Evolutionary conservation across 2,888 invertebrate genomes (phyloP).

Genomic region (Ashinkailepas kermadecensis): DNA sequence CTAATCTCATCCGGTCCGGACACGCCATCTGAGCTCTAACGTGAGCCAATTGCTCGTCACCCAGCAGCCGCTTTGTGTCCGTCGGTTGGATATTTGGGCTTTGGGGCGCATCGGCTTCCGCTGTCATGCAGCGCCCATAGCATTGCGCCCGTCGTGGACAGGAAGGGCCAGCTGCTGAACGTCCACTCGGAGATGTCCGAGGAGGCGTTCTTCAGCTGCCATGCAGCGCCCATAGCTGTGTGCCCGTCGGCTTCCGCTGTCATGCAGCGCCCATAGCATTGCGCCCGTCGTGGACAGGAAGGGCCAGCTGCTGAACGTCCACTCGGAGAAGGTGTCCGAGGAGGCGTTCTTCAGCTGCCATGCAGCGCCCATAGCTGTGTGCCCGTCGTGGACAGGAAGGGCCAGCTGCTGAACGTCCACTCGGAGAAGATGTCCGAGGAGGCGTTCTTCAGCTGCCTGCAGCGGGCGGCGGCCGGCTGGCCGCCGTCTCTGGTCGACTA

Average conservation of each 20-base stretch:
- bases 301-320: constrained; percentile 42
- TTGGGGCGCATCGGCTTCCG: no score
- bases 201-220: constrained; percentile 38
- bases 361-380: no score
- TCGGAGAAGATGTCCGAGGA: constrained; percentile 42
- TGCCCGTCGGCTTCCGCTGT: no score
- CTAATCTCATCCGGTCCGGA: no score
- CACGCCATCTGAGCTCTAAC: no score
- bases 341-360: constrained; percentile 27
- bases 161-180: constrained; percentile 42
- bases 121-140: no score
- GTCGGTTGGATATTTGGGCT: no score
- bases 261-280: no score
- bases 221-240: no score
- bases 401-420: constrained; percentile 42
- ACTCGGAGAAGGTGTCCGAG: constrained; percentile 43
- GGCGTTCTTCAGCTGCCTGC: constrained; percentile 39
- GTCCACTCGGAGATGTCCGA: constrained; percentile 42
- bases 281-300: constrained; percentile 34
- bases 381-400: constrained; percentile 36
- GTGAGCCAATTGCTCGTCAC: no score
- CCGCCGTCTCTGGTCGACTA: constrained; percentile 38
- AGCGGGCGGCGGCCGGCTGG: constrained; percentile 29
- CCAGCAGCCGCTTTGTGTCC: no score
- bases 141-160: background rate